A percentile compares a stretch with the other conserved stretches of the same genome.
phyloP scores from a whole-genome alignment of 2,888 invertebrate genomes.

The Lucinisca nassula region DNA sequence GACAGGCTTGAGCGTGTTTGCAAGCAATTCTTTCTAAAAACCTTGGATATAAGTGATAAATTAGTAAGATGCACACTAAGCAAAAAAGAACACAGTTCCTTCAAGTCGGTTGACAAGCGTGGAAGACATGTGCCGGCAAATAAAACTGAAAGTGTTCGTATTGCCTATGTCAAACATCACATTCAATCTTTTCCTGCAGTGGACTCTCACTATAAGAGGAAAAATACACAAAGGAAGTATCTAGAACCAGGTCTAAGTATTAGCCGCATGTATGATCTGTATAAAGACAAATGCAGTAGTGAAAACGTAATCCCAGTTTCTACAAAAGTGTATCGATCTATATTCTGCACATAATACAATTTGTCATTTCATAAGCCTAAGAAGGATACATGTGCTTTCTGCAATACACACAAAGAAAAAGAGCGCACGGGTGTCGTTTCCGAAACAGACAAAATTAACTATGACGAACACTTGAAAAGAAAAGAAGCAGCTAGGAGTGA shows the following conservation, averaged over 20 bases:
- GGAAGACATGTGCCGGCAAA: conserved; percentile 6
- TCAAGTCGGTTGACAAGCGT: background rate
- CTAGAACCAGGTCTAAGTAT: conserved; percentile 21
- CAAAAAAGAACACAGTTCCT: background rate
- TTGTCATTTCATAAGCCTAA: conserved; percentile 54
- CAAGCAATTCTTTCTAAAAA: conserved; percentile 34
- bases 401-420: background rate
- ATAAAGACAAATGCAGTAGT: conserved; percentile 49
- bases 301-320: conserved; percentile 76
- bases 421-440: background rate
- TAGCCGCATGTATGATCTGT: conserved; percentile 27
- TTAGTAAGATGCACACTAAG: conserved; percentile 1
- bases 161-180: conserved; percentile 17
- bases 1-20: conserved; percentile 13
- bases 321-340: conserved; percentile 28
- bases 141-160: background rate
- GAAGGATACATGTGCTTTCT: background rate
- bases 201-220: conserved; percentile 36
- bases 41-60: conserved; percentile 19
- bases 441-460: background rate
- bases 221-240: conserved; percentile 10
- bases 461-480: background rate
- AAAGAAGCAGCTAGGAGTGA: background rate
- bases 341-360: no score
- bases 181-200: conserved; percentile 34